A percentile compares a stretch with the other conserved stretches of the same genome.
Evolutionary conservation across 2,888 invertebrate species (phyloP).

Genomic region (Zaprionus lineosus): DNA sequence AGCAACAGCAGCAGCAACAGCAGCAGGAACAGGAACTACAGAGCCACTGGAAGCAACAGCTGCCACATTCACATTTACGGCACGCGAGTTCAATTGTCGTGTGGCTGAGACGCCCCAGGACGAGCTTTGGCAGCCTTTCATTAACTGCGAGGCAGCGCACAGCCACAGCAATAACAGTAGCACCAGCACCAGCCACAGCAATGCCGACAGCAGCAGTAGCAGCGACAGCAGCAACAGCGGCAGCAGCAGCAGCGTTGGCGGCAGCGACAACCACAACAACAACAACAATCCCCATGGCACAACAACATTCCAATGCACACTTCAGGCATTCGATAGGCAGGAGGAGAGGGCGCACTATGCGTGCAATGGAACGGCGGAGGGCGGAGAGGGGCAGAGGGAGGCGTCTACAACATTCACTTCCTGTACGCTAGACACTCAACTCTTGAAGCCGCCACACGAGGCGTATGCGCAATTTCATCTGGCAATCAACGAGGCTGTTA

Average conservation of each 20-base stretch:
- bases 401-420: constrained; percentile 11
- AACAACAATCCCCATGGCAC: constrained; percentile 13
- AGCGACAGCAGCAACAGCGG: constrained; percentile 7
- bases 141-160: constrained; percentile 62
- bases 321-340: constrained; percentile 66
- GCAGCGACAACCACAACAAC: constrained; percentile 37
- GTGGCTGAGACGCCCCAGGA: constrained; percentile 63
- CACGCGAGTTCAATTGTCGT: constrained; percentile 64
- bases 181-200: constrained; percentile 14
- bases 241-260: too few relatives aligned
- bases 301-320: constrained; percentile 79
- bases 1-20: constrained; percentile 32
- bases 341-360: constrained; percentile 62
- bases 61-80: constrained; percentile 36
- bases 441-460: constrained; percentile 68
- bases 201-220: constrained; percentile 21
- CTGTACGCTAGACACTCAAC: constrained; percentile 71
- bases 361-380: constrained; percentile 43
- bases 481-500: constrained; percentile 69
- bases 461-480: constrained; percentile 80
- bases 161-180: constrained; percentile 4
- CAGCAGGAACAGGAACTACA: too few relatives aligned
- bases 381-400: constrained; percentile 16
- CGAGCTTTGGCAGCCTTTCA: constrained; percentile 70
- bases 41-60: constrained; percentile 25